Evolutionary conservation across 2,888 invertebrate species (phyloP), one percentile per base, ranked within the genome.

Genomic region (Calameuta filiformis): DNA sequence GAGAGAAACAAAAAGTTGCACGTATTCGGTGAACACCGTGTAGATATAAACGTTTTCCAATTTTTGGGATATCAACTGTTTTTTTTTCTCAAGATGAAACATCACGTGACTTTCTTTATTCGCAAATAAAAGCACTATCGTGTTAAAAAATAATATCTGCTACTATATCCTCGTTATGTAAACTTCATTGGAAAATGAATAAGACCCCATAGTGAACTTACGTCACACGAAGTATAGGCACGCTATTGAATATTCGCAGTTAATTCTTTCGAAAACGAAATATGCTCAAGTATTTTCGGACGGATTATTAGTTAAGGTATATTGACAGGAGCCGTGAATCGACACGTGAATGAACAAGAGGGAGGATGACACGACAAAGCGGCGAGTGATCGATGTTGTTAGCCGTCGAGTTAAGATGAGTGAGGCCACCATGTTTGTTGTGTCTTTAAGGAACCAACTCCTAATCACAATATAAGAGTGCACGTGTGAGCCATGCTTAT

Each of bases 281-380:
- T 30, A 12, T 15, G 31, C 12, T 15, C 35, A n/a, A 40, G 75
- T 73, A 77, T 79, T 83, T 77, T 80, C 73, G 30, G 78, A 77
- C 35, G 73, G 80, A 79, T 83, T 84, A 85, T 87, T 85, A 85
- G 82, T 83, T 84, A 81, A 84, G 79, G 75, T 76, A 78, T 76
- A 83, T 81, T 81, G 84, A 85, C 83, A 83, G 84, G 83, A 83
- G 81, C 80, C 77, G 83, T 85, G 85, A 87, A 87, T 83, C 82
- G 86, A 85, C 85, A 84, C 81, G 80, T 83, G 84, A 85, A 85
- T 83, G 84, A 80, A 85, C 82, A 85, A 80, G 81, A 82, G 78
- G 78, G 79, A 85, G 85, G 84, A 87, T 88, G 89, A 89, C 88
- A 84, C 83, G 87, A 88, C 88, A 84, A 89, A 89, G 83, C 83